phyloP scores from a whole-genome alignment of 2,113 vertebrate species.

The Gadus macrocephalus region DNA sequence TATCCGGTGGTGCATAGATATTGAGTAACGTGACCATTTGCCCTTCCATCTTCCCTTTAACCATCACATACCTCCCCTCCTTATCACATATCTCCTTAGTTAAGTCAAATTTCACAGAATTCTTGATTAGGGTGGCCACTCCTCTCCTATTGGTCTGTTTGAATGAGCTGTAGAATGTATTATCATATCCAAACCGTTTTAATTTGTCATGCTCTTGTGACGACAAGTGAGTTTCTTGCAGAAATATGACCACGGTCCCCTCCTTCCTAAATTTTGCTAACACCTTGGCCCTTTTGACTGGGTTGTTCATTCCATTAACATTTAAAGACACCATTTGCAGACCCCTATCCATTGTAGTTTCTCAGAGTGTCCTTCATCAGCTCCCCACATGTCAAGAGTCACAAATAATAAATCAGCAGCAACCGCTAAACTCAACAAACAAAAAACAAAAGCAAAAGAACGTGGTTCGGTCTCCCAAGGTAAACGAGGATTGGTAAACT shows the following conservation, averaged over 20 bases:
- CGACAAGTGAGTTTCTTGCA: neutral
- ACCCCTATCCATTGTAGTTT: no score
- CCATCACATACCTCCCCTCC: neutral
- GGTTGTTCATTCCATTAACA: neutral
- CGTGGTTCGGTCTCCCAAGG: no score
- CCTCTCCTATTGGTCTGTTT: neutral
- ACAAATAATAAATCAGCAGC: no score
- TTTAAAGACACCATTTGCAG: no score
- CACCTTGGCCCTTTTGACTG: neutral
- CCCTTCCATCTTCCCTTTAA: neutral
- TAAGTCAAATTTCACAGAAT: neutral
- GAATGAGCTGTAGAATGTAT: neutral
- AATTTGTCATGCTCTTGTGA: constrained; percentile 1
- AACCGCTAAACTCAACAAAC: no score
- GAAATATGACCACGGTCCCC: neutral
- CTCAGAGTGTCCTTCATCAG: no score
- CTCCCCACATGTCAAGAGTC: no score
- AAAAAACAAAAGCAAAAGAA: no score
- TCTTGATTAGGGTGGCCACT: neutral
- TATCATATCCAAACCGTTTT: neutral
- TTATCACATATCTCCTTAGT: neutral
- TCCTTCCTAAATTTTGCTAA: constrained; percentile 1
- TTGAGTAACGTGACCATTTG: neutral
- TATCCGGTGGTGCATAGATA: neutral
- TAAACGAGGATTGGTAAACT: no score